phyloP scores from a whole-genome alignment of 2,113 vertebrate species.

The Anser cygnoides region DNA sequence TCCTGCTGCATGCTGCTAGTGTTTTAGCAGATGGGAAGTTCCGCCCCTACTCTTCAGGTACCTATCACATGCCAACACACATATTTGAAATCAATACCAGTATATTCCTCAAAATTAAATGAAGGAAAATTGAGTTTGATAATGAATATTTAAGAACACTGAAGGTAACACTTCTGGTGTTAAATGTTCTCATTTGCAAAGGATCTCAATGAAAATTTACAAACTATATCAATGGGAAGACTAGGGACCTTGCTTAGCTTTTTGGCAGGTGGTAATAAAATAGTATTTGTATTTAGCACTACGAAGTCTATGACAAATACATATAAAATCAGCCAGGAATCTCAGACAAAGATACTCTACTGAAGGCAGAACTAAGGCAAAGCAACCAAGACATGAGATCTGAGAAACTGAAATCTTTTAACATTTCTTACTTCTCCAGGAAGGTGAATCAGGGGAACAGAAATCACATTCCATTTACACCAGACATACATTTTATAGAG shows the following conservation, averaged over 20 bases:
- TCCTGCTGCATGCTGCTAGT: not conserved
- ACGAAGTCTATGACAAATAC: not conserved
- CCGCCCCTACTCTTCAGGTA: not conserved
- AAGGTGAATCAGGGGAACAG: not conserved
- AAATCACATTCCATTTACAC: not conserved
- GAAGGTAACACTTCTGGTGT: too few species aligned
- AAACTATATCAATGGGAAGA: not conserved
- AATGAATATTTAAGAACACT: not conserved
- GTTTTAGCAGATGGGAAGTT: not conserved
- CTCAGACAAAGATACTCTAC: not conserved
- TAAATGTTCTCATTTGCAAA: not conserved
- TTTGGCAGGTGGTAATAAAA: not conserved
- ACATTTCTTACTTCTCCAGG: not conserved
- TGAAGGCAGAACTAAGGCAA: conserved; percentile 18
- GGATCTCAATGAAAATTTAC: not conserved
- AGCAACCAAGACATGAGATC: not conserved
- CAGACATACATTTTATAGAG: not conserved
- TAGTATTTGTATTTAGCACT: not conserved
- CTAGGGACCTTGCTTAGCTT: not conserved
- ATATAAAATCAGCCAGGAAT: not conserved
- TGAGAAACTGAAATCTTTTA: not conserved
- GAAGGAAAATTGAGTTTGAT: not conserved
- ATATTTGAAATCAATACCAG: not conserved
- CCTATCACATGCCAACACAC: not conserved
- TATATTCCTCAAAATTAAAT: not conserved